Conservation (phyloP, 2,888 invertebrate species). For the Tuberolachnus salignus region DNA sequence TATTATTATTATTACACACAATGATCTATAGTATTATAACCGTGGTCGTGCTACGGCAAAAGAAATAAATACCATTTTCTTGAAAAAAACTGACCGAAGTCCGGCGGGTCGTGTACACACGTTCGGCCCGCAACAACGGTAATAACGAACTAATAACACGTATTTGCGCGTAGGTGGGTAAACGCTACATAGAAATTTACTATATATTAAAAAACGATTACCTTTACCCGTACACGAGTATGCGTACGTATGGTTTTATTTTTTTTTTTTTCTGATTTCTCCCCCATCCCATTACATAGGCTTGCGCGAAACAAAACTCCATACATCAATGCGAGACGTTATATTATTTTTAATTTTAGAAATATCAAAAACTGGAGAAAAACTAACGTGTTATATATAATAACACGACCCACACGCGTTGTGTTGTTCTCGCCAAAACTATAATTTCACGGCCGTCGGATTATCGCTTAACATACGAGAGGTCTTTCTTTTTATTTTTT, state of each 20-base stretch:
- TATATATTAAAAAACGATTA: conserved; percentile 28
- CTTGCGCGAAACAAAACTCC: too few species aligned
- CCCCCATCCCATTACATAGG: too few species aligned
- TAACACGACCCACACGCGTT: too few species aligned
- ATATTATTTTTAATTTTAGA: too few species aligned
- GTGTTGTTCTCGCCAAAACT: too few species aligned
- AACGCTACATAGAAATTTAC: conserved; percentile 9
- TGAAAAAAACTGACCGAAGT: conserved; percentile 8
- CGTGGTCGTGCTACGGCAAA: conserved; percentile 65
- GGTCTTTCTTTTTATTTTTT: too few species aligned
- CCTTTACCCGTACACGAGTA: neutral
- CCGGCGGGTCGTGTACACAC: conserved; percentile 20
- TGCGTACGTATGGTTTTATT: neutral
- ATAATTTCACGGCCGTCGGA: too few species aligned
- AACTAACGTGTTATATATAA: too few species aligned
- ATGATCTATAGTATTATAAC: conserved; percentile 6
- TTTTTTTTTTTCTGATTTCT: too few species aligned
- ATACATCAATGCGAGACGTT: too few species aligned
- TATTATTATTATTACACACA: conserved; percentile 62
- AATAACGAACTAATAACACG: conserved; percentile 33
- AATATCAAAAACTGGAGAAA: too few species aligned
- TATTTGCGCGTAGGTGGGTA: conserved; percentile 33
- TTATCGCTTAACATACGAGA: too few species aligned
- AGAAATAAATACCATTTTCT: conserved; percentile 26
- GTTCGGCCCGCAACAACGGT: conserved; percentile 3